Percentiles rank a stretch among this genome's conserved stretches.
phyloP scores from a whole-genome alignment of 1,140 invertebrate species.

The Streblospio benedicti region DNA sequence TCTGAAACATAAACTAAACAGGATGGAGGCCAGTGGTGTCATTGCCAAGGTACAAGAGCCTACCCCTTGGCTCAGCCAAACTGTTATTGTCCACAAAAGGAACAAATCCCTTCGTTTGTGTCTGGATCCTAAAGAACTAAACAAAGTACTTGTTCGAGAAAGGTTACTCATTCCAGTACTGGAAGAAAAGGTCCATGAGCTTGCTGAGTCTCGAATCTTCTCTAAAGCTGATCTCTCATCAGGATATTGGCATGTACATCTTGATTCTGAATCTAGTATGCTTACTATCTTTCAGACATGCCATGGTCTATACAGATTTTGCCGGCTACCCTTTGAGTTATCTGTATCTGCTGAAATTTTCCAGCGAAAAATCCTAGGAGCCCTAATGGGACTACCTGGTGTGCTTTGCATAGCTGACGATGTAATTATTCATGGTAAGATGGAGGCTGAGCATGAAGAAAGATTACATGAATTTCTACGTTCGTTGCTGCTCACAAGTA shows the following conservation, averaged over 20 bases:
- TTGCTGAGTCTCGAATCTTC: conserved; percentile 24
- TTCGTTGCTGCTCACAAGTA: conserved; percentile 31
- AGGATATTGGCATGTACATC: conserved; percentile 22
- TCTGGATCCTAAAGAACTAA: conserved; percentile 23
- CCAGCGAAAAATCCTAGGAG: conserved; percentile 27
- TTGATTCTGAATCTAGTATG: conserved; percentile 23
- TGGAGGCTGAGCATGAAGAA: neutral
- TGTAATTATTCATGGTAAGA: neutral
- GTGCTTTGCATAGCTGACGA: conserved; percentile 40
- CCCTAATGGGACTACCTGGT: conserved; percentile 34
- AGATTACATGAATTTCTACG: neutral
- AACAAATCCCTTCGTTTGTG: conserved; percentile 20
- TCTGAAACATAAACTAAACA: neutral
- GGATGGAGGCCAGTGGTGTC: conserved; percentile 8
- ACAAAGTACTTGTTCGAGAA: conserved; percentile 18
- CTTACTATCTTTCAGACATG: conserved; percentile 26
- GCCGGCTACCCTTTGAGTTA: conserved; percentile 19
- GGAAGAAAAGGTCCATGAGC: conserved; percentile 25
- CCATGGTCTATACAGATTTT: conserved; percentile 21
- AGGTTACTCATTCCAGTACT: conserved; percentile 20
- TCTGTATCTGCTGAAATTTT: conserved; percentile 31
- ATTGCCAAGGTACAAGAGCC: conserved; percentile 20
- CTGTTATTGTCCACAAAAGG: conserved; percentile 20
- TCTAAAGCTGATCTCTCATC: conserved; percentile 20
- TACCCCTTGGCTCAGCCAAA: conserved; percentile 19